A percentile compares a stretch with the other conserved stretches of the same genome.
Conservation (phyloP, 2,888 invertebrate species). For the Scaptomyza caliginosa region DNA sequence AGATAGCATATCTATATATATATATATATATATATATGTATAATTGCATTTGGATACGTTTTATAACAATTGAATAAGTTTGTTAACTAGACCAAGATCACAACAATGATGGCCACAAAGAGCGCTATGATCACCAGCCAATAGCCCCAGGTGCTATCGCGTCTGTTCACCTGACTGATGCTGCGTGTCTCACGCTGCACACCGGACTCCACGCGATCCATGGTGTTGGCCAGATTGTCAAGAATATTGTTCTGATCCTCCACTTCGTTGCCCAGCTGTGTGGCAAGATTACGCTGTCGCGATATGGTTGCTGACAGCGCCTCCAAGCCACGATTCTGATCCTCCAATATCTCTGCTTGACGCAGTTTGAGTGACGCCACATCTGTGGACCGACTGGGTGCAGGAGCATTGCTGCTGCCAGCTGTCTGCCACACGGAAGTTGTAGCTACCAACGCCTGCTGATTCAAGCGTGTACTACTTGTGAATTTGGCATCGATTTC, state of each 20-base stretch:
- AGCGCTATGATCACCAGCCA: slow-evolving; percentile 90
- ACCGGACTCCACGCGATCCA: slow-evolving; percentile 89
- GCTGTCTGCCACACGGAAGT: slow-evolving; percentile 52
- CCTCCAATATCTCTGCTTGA: slow-evolving; percentile 87
- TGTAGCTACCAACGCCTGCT: slow-evolving; percentile 33
- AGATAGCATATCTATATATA: background rate
- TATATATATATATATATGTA: background rate
- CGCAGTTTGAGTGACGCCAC: slow-evolving; percentile 85
- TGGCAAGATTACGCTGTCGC: slow-evolving; percentile 90
- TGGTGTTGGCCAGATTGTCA: slow-evolving; percentile 89
- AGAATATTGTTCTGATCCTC: slow-evolving; percentile 91
- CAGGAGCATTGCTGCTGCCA: slow-evolving; percentile 29
- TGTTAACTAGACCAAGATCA: slow-evolving; percentile 82
- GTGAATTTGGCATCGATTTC: slow-evolving; percentile 85
- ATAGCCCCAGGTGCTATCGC: slow-evolving; percentile 90
- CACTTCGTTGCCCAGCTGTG: slow-evolving; percentile 90
- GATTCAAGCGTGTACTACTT: slow-evolving; percentile 53
- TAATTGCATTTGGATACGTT: slow-evolving; percentile 6
- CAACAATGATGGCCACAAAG: slow-evolving; percentile 88
- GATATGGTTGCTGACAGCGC: slow-evolving; percentile 89
- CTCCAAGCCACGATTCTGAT: slow-evolving; percentile 91
- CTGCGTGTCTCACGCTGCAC: slow-evolving; percentile 88
- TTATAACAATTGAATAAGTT: slow-evolving; percentile 19
- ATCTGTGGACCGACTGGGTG: slow-evolving; percentile 83
- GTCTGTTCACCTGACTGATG: slow-evolving; percentile 87